phyloP scores from a whole-genome alignment of 2,888 invertebrate species.

The Ischnura elegans region DNA sequence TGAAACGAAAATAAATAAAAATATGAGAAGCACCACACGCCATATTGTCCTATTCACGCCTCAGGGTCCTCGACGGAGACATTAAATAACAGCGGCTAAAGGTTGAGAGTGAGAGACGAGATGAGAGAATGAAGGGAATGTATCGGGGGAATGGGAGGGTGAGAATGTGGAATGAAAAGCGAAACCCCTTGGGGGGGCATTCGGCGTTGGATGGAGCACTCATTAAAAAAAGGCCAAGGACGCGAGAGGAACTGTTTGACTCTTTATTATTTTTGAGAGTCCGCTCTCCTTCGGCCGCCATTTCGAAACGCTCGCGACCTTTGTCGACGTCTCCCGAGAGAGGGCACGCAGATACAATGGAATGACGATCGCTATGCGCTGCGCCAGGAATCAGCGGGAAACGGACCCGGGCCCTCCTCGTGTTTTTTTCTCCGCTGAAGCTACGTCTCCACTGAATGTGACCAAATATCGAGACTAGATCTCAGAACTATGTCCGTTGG shows the following conservation, averaged over 20 bases:
- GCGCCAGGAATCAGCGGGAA: too few relatives aligned
- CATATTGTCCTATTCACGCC: slow-evolving; percentile 41
- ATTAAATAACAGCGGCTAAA: neutral
- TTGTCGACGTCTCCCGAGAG: too few relatives aligned
- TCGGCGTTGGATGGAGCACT: neutral
- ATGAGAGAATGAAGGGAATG: neutral
- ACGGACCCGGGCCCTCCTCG: too few relatives aligned
- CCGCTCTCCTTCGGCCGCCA: too few relatives aligned
- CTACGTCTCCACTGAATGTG: too few relatives aligned
- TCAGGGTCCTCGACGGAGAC: neutral
- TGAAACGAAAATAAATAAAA: neutral
- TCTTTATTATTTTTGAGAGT: slow-evolving; percentile 39
- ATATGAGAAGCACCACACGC: slow-evolving; percentile 9
- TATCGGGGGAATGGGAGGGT: neutral
- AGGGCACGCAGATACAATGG: too few relatives aligned
- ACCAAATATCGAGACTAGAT: too few relatives aligned
- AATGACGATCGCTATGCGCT: too few relatives aligned
- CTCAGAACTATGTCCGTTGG: too few relatives aligned
- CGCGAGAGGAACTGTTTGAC: slow-evolving; percentile 57
- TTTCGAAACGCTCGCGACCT: too few relatives aligned
- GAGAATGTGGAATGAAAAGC: neutral
- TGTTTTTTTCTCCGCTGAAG: too few relatives aligned
- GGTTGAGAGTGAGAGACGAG: neutral
- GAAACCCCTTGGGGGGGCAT: neutral
- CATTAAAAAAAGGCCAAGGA: slow-evolving; percentile 39